A percentile compares a stretch with the other conserved stretches of the same genome.
Evolutionary conservation across 2,888 invertebrate genomes (phyloP).

Genomic region (Drosophila lutescens): DNA sequence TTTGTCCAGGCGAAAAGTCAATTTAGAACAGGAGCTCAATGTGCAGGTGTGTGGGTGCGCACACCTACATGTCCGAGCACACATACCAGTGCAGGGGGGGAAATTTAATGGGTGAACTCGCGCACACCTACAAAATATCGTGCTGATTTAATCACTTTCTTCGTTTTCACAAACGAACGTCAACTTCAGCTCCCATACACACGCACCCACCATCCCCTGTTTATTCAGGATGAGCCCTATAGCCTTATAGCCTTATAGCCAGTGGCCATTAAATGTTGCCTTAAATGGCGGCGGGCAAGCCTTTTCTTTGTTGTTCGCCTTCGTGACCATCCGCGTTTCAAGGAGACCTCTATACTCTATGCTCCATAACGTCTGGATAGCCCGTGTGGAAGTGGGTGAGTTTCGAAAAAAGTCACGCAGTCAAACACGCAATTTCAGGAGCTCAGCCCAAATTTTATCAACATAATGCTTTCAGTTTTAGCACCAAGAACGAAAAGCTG

Average conservation of each 20-base stretch:
- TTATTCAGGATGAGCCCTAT: constrained; percentile 63
- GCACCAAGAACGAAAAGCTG: constrained; percentile 40
- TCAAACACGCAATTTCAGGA: constrained; percentile 66
- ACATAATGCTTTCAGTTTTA: constrained; percentile 53
- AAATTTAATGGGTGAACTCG: constrained; percentile 73
- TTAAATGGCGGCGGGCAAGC: constrained; percentile 78
- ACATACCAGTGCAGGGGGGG: constrained; percentile 19
- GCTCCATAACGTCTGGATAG: constrained; percentile 4
- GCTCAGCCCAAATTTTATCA: constrained; percentile 48
- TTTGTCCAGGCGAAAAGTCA: constrained; percentile 76
- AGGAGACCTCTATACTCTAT: constrained; percentile 53
- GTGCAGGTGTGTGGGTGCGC: constrained; percentile 21
- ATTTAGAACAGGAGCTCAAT: constrained; percentile 59
- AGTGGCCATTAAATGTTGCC: constrained; percentile 80
- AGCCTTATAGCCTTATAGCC: constrained; percentile 64
- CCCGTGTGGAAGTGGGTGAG: constrained; percentile 52
- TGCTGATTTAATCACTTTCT: constrained; percentile 80
- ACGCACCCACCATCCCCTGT: constrained; percentile 51
- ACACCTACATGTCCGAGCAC: constrained; percentile 19
- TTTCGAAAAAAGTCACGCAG: constrained; percentile 74
- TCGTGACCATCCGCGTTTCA: constrained; percentile 80
- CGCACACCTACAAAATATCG: constrained; percentile 80
- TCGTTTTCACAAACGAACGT: constrained; percentile 71
- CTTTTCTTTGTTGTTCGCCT: constrained; percentile 72
- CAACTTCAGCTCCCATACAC: constrained; percentile 72